Evolutionary conservation across 2,797 vertebrate species (phyloP), one percentile per base, ranked within the genome.

Genomic region (Psittacula echo): DNA sequence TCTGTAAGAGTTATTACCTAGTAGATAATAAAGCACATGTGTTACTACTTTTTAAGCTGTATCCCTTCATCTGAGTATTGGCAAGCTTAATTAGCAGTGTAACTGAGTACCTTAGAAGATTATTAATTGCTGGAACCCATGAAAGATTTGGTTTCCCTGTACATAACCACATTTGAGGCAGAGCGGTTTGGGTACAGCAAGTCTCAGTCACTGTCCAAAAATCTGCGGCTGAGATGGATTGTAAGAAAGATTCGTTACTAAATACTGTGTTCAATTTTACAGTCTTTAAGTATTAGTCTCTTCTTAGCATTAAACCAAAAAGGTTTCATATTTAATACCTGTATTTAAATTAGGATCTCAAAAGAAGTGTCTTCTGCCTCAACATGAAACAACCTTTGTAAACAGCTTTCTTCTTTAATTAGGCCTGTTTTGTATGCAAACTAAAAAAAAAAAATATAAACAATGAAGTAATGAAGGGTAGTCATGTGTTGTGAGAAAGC

Each of bases 171-270:
- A 1, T 74, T 79, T 65, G 56, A 93, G 47, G 72, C 17, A 39
- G 41, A 87, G 39, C 1, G 9, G 65, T 76, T 91, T 66, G 71
- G n/a, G 58, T 26, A 62, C n/a, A 80, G 60, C 8, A 22, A 64
- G 19, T 50, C 18, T 89, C 45, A 30, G 64, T 39, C 50, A 76
- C 61, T 90, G 75, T 48, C 44, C 84, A 94, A 92, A 94, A 81
- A 87, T 51, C 64, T 81, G 61, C 47, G 79, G 70, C 76, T 95
- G 77, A 83, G 68, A 87, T 29, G 18, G 93, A 93, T 37, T 88
- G 50, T 65, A 72, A 92, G 77, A 70, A 56, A 65, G 62, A 86
- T 87, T 73, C 91, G 78, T 87, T 75, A 71, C 41, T 77, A 85
- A 89, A 90, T 29, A 62, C 27, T 54, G 53, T 54, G 15, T 74